Percentiles rank a stretch among this genome's conserved stretches.
These are phyloP conservation scores for Monopis laevigella DNA, from an alignment of 2,888 invertebrate genomes.

Conservation along the genomic window DNA sequence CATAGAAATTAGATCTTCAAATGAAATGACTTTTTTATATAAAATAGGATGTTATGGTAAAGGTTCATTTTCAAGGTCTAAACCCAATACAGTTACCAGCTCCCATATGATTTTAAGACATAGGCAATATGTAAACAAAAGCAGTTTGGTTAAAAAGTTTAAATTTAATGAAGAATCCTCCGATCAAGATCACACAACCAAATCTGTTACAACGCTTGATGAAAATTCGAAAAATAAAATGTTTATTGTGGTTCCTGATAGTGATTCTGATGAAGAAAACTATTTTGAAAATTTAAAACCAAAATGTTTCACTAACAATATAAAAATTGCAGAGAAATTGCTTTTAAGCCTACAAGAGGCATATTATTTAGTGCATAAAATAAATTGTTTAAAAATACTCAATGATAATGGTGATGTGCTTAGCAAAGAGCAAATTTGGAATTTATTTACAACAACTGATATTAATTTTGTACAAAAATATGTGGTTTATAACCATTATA, in stretches of 20 bases:
- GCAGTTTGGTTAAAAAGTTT: slow-evolving; percentile 61
- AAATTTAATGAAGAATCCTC: slow-evolving; percentile 23
- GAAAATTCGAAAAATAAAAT: slow-evolving; percentile 22
- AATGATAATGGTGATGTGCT: slow-evolving; percentile 59
- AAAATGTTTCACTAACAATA: slow-evolving; percentile 66
- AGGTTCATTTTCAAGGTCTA: slow-evolving; percentile 71
- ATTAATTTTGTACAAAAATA: slow-evolving; percentile 73
- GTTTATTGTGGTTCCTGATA: slow-evolving; percentile 71
- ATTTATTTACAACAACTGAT: slow-evolving; percentile 66
- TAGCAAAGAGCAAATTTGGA: slow-evolving; percentile 63
- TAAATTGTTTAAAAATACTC: slow-evolving; percentile 73
- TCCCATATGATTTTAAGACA: slow-evolving; percentile 62
- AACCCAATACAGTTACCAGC: slow-evolving; percentile 47
- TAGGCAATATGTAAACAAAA: slow-evolving; percentile 69
- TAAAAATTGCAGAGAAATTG: slow-evolving; percentile 69
- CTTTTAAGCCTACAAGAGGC: slow-evolving; percentile 80
- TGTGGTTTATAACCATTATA: slow-evolving; percentile 84
- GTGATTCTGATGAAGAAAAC: slow-evolving; percentile 71
- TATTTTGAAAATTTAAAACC: slow-evolving; percentile 70
- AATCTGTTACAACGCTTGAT: too few relatives aligned
- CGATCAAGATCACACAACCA: too few relatives aligned
- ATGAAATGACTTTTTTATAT: slow-evolving; percentile 70
- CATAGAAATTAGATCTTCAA: slow-evolving; percentile 68
- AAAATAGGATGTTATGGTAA: slow-evolving; percentile 83
- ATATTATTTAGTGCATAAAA: slow-evolving; percentile 74